Percentiles rank a stretch among this genome's conserved stretches.
Evolutionary conservation across 2,113 vertebrate genomes (phyloP).

Genomic region (Electrona antarctica): DNA sequence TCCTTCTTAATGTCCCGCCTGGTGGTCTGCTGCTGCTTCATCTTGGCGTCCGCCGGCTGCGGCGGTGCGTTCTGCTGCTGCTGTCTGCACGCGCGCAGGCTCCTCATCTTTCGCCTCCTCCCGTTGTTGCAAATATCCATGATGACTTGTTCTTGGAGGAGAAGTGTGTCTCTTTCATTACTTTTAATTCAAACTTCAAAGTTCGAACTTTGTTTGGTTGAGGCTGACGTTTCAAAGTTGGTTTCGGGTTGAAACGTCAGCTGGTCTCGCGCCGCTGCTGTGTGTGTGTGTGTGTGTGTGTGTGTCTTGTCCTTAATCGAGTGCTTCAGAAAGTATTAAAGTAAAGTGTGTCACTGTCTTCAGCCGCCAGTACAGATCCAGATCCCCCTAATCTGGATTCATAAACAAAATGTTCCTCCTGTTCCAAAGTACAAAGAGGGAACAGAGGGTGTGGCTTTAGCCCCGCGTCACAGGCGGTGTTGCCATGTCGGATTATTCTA

Average conservation of each 20-base stretch:
- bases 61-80: conserved; percentile 43
- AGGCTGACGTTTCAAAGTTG: conserved; percentile 4
- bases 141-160: conserved; percentile 53
- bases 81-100: conserved; percentile 53
- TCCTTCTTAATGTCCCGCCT: conserved; percentile 46
- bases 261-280: neutral
- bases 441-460: conserved; percentile 57
- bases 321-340: neutral
- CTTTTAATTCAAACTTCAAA: conserved; percentile 46
- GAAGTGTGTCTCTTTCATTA: conserved; percentile 72
- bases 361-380: neutral
- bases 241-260: neutral
- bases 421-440: conserved; percentile 14
- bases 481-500: no score
- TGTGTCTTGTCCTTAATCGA: neutral
- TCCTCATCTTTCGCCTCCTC: conserved; percentile 70
- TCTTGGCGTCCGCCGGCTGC: conserved; percentile 31
- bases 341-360: neutral
- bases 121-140: conserved; percentile 76
- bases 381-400: conserved; percentile 35
- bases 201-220: conserved; percentile 6
- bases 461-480: no score
- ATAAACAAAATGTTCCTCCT: conserved; percentile 72
- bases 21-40: conserved; percentile 6
- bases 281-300: no score